Percentiles rank a stretch among this genome's conserved stretches.
These are phyloP conservation scores for Lampris megalopsis DNA, from an alignment of 2,113 vertebrate genomes.

Conservation along the genomic window DNA sequence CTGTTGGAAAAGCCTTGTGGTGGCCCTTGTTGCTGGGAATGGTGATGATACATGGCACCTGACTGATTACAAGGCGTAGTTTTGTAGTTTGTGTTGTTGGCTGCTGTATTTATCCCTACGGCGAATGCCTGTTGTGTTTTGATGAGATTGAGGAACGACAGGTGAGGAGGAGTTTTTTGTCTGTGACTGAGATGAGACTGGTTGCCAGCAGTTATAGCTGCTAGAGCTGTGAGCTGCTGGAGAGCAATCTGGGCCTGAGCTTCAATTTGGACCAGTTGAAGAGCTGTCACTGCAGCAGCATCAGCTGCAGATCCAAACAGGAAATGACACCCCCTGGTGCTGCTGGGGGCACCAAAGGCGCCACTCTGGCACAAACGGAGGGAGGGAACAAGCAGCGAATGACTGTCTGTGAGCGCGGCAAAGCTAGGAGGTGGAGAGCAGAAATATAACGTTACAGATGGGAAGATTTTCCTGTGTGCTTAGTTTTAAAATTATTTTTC, in stretches of 20 bases:
- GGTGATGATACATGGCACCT: slow-evolving; percentile 84
- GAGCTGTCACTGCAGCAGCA: slow-evolving; percentile 68
- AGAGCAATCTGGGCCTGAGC: slow-evolving; percentile 86
- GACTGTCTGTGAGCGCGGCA: slow-evolving; percentile 92
- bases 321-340: slow-evolving; percentile 83
- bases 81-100: slow-evolving; percentile 35
- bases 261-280: slow-evolving; percentile 88
- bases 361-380: slow-evolving; percentile 66
- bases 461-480: slow-evolving; percentile 31
- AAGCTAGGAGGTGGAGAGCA: slow-evolving; percentile 95
- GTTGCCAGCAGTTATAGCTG: slow-evolving; percentile 44
- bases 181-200: slow-evolving; percentile 55
- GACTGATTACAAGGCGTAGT: not conserved
- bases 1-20: slow-evolving; percentile 76
- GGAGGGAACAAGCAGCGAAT: slow-evolving; percentile 81
- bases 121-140: slow-evolving; percentile 61
- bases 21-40: slow-evolving; percentile 84
- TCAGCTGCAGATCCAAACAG: slow-evolving; percentile 84
- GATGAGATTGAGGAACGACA: slow-evolving; percentile 79
- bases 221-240: slow-evolving; percentile 81
- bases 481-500: slow-evolving; percentile 32
- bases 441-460: slow-evolving; percentile 77
- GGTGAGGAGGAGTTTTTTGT: slow-evolving; percentile 57
- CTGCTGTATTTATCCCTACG: slow-evolving; percentile 31
- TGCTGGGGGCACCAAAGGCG: slow-evolving; percentile 86